Evolutionary conservation across 92 coral and sea anemone genomes (phyloP), one percentile per base, ranked within the genome.

Genomic region (Palythoa caribaeorum): DNA sequence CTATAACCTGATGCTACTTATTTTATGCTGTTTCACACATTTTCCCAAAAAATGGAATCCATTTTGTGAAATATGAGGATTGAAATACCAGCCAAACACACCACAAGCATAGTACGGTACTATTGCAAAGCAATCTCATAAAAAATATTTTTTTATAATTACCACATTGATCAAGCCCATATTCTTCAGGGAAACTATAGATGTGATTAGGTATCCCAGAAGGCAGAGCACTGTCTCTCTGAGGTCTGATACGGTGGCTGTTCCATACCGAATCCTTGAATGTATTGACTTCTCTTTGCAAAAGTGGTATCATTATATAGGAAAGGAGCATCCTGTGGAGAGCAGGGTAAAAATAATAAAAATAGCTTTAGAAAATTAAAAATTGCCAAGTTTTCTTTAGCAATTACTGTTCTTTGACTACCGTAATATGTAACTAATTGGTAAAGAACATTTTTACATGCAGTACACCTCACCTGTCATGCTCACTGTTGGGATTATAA

Each of bases 301-400:
- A 37, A 10, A 73, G 53, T 10, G 77, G 52, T 10, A 73, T 40
- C 77, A 73, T 38, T 37, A 73, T 15, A 73, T 73, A 73, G n/a
- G 77, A 10, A 73, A 73, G 77, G 52, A 73, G 77, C 77, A 73
- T 73, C 20, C 77, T 73, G 52, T 73, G 75, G 38, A 68, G 73
- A 68, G 73, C 73, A 68, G 38, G 38, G 39, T 68, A 2, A 28
- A 28, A 28, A 28, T 28, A 28, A 28, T 28, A 28, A 28, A 21
- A 68, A 68, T 17, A 68, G 9, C 73, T 68, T 68, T 68, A 68
- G 73, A n/a, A 2, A 1, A n/a, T 68, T 68, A 17, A 68, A 68
- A 68, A 68, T 6, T 68, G 6, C 73, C 73, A 17, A 68, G 73
- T 68, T 37, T 19, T 68, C 39, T 68, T 68, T 68, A 68, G 37